Percentiles rank a stretch among this genome's conserved stretches.
Conservation (phyloP, 2,113 vertebrate genomes). For the Cochlearius cochlearius region DNA sequence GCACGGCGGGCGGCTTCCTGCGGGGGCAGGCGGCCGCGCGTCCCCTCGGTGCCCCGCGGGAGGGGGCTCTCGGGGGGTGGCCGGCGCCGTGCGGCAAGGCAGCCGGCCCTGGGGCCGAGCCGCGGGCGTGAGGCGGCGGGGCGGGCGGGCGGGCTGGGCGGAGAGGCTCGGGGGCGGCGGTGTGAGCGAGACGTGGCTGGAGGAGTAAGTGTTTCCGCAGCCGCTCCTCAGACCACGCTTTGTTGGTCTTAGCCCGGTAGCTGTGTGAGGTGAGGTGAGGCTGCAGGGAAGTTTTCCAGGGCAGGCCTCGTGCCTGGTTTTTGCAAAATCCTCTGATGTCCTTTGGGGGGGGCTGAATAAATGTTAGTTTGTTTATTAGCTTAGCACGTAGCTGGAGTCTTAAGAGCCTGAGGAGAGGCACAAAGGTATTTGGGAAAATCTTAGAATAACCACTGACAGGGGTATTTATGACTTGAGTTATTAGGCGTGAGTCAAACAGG, state of each 20-base stretch:
- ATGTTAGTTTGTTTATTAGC: neutral
- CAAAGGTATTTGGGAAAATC: neutral
- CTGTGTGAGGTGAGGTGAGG: neutral
- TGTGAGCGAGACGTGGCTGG: neutral
- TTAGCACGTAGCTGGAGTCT: neutral
- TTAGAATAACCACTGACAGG: neutral
- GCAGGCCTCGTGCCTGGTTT: neutral
- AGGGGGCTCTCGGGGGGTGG: neutral
- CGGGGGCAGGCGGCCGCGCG: neutral
- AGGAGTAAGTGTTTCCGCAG: neutral
- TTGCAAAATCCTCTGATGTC: neutral
- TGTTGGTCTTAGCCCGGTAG: neutral
- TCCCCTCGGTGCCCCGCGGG: neutral
- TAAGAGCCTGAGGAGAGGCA: neutral
- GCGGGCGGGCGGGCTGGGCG: neutral
- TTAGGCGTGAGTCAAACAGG: neutral
- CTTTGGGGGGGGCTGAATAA: neutral
- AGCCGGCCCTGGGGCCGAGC: neutral
- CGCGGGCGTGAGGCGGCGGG: neutral
- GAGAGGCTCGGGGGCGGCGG: neutral
- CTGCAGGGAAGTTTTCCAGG: neutral
- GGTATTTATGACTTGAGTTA: neutral
- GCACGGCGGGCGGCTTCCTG: neutral
- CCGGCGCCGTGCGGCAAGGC: neutral
- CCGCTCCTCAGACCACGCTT: neutral